Evolutionary conservation across 2,888 invertebrate species (phyloP), one percentile per base, ranked within the genome.

Genomic region (Drosophila subquinaria): DNA sequence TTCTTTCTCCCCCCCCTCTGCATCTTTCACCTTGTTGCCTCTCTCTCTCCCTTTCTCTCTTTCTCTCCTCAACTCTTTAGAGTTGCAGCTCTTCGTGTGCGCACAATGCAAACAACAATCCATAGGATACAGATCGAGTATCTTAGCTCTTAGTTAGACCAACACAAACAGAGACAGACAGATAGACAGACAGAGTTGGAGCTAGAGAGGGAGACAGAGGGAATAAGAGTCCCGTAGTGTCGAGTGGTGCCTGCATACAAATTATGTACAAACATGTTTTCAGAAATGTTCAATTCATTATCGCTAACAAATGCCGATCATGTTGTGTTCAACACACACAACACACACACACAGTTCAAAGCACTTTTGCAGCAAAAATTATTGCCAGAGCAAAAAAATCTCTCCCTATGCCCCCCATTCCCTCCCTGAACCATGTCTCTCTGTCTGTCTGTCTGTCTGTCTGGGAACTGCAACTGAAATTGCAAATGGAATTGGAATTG

Each of bases 291-390:
- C 90, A 88, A 88, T 90, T 90, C 90, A 88, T 90, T 89, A 88
- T 90, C 90, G 89, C 89, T 87, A 89, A 88, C 88, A 88, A 88
- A 89, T 88, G 89, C 89, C 88, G 90, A 90, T 88, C 90, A 88
- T 90, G 90, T 83, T 89, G 85, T 85, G 86, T 81, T 79, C 69
- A 82, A 87, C 85, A 79, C 87, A 76, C 87, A 62, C 61, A 79
- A 30, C 23, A 23, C 23, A 23, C 23, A 79, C 87, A 76, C 87
- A 62, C 61, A 79, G 87, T 88, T 88, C 90, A 88, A 88, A 87
- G 88, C 88, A 88, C 88, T 88, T 90, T 88, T 80, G 78, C 76
- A 76, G 76, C 77, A 81, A 82, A 88, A 88, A 89, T 89, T 80
- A 89, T 88, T 76, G 82, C 76, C 76, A 38, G 55, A 42, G 40